These are phyloP conservation scores for Leuciscus idus DNA, from an alignment of 2,113 vertebrate genomes.

Conservation along the genomic window DNA sequence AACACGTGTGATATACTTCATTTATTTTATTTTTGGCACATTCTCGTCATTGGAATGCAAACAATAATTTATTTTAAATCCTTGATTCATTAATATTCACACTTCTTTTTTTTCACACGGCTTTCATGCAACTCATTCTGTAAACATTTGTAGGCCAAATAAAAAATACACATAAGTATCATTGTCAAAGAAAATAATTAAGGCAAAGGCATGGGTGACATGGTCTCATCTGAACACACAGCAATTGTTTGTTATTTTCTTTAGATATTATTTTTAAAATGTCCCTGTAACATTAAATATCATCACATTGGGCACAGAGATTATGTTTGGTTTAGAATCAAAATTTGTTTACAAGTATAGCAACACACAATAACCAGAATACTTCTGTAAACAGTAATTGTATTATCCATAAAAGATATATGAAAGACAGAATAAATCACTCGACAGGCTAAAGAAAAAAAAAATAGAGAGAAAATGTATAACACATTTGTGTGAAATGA, in stretches of 20 bases:
- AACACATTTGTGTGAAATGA: background rate
- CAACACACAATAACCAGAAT: background rate
- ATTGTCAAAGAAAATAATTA: background rate
- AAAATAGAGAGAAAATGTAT: background rate
- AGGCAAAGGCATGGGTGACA: constrained; percentile 1
- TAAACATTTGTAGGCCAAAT: constrained; percentile 15
- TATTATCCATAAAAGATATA: background rate
- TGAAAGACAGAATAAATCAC: background rate
- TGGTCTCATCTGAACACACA: background rate
- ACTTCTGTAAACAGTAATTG: constrained; percentile 1
- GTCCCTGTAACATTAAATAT: background rate
- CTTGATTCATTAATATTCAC: background rate
- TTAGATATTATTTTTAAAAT: background rate
- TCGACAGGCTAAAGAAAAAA: background rate
- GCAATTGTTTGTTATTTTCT: background rate
- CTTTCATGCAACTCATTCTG: constrained; percentile 27
- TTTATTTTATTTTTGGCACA: constrained; percentile 32
- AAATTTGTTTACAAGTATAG: background rate
- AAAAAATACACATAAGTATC: constrained; percentile 5
- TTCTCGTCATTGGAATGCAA: background rate
- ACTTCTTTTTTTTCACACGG: background rate
- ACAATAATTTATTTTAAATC: background rate
- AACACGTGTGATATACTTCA: background rate
- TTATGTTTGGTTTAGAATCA: background rate
- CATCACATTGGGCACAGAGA: background rate